Evolutionary conservation across 2,113 vertebrate species (phyloP).

Genomic region (Neodon shergylaensis): DNA sequence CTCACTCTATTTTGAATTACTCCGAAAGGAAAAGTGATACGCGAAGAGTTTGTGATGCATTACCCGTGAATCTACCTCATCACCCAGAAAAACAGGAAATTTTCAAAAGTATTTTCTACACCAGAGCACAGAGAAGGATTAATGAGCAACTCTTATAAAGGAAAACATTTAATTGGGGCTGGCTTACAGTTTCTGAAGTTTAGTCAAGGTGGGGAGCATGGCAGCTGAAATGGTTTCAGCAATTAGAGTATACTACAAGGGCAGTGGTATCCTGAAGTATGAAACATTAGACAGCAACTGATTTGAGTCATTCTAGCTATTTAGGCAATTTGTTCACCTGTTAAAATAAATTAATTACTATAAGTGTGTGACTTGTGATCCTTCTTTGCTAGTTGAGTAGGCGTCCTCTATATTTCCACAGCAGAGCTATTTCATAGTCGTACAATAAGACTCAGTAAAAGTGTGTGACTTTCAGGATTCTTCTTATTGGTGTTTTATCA

Average conservation of each 20-base stretch:
- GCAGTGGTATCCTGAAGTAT: background rate
- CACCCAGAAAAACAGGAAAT: background rate
- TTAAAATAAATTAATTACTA: background rate
- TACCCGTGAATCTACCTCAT: background rate
- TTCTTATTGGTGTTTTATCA: background rate
- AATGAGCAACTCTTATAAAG: background rate
- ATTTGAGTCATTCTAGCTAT: background rate
- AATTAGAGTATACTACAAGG: background rate
- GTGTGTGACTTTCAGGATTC: background rate
- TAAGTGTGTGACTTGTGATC: background rate
- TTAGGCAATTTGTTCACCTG: background rate
- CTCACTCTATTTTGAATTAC: background rate
- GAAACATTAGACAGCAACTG: background rate
- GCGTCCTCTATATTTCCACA: background rate
- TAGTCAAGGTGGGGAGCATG: background rate
- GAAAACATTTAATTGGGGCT: background rate
- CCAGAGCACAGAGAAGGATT: background rate
- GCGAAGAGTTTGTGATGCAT: background rate
- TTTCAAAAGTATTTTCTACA: background rate
- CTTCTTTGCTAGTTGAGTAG: background rate
- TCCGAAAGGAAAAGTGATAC: background rate
- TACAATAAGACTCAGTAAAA: background rate
- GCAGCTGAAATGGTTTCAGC: background rate
- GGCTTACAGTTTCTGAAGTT: background rate
- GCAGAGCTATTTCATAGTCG: background rate